phyloP scores from a whole-genome alignment of 2,888 invertebrate species.

The Philhelius pedissequus region DNA sequence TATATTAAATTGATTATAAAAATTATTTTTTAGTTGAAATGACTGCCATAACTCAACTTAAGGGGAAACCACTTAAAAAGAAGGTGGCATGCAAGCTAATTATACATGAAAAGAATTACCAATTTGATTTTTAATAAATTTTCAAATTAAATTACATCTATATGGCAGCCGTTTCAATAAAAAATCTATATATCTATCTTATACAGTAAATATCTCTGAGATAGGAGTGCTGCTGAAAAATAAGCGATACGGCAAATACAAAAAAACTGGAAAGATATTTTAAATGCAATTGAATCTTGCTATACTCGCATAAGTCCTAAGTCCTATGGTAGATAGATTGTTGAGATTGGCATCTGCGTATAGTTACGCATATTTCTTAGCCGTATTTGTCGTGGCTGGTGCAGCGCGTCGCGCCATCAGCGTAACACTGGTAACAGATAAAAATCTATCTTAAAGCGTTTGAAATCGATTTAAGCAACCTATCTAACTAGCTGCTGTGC shows the following conservation, averaged over 20 bases:
- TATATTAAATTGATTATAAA: slow-evolving; percentile 56
- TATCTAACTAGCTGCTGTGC: neutral
- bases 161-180: slow-evolving; percentile 43
- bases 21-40: slow-evolving; percentile 42
- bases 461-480: slow-evolving; percentile 38
- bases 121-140: slow-evolving; percentile 62
- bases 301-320: neutral
- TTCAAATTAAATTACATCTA: slow-evolving; percentile 54
- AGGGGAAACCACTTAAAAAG: slow-evolving; percentile 30
- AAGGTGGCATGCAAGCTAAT: slow-evolving; percentile 58
- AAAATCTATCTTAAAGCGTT: slow-evolving; percentile 53
- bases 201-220: no score
- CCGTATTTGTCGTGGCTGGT: slow-evolving; percentile 38
- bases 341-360: slow-evolving; percentile 63
- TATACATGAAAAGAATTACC: slow-evolving; percentile 43
- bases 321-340: no score
- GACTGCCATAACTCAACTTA: slow-evolving; percentile 33
- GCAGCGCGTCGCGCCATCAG: slow-evolving; percentile 22
- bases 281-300: slow-evolving; percentile 44
- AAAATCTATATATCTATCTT: no score
- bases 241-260: neutral
- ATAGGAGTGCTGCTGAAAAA: slow-evolving; percentile 6
- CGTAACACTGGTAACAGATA: slow-evolving; percentile 56
- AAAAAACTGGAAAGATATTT: slow-evolving; percentile 45
- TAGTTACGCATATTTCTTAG: slow-evolving; percentile 61